Percentiles rank a stretch among this genome's conserved stretches.
Evolutionary conservation across 2,888 invertebrate genomes (phyloP).

Genomic region (Euclidia mi): DNA sequence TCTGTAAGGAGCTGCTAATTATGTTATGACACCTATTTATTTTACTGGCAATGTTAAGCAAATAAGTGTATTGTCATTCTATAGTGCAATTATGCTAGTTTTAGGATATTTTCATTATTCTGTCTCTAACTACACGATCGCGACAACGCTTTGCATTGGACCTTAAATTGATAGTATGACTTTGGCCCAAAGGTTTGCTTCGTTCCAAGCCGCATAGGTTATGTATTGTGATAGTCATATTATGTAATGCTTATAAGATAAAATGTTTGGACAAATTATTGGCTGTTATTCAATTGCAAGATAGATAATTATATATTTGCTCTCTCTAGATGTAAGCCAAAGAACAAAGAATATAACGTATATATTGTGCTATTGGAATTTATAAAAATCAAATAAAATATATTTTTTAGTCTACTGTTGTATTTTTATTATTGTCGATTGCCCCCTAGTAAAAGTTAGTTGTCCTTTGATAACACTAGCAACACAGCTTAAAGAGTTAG

Average conservation of each 20-base stretch:
- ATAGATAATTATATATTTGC: constrained; percentile 43
- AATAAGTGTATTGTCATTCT: no score
- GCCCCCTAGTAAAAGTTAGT: no score
- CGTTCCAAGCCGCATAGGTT: constrained; percentile 14
- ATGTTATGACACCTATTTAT: no score
- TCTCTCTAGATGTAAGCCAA: constrained; percentile 55
- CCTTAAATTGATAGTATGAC: background rate
- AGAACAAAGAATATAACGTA: constrained; percentile 48
- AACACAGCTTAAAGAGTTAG: no score
- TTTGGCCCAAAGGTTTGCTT: constrained; percentile 7
- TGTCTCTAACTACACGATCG: no score
- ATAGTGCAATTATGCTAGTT: no score
- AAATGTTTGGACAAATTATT: constrained; percentile 40
- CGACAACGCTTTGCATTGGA: no score
- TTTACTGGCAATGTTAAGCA: no score
- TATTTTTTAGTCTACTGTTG: constrained; percentile 34
- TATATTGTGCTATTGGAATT: constrained; percentile 35
- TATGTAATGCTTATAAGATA: constrained; percentile 25
- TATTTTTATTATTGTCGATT: background rate
- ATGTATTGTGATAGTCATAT: constrained; percentile 37
- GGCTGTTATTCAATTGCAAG: constrained; percentile 52
- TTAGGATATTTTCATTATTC: no score
- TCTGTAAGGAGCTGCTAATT: no score
- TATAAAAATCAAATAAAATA: constrained; percentile 37
- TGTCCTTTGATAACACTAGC: no score